These are phyloP conservation scores for Perithous albicinctus DNA, from an alignment of 2,888 invertebrate genomes.

Conservation along the genomic window DNA sequence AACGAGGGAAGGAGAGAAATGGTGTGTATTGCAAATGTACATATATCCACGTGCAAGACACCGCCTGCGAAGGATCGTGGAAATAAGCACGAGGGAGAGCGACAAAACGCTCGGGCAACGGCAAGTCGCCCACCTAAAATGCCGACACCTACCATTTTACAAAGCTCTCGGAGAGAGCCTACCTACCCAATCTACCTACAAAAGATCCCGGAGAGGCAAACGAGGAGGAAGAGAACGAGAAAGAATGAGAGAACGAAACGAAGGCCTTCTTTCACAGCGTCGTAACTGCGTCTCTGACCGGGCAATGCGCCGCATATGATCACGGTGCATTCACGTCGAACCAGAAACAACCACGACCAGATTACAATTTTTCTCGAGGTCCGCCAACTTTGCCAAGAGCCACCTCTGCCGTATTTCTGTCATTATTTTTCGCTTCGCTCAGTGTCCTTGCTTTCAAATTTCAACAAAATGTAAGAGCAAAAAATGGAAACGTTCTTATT, in stretches of 20 bases:
- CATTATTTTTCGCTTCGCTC: too few relatives aligned
- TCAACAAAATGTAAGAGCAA: not conserved
- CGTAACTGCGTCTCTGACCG: slow-evolving; percentile 31
- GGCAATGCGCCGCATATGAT: slow-evolving; percentile 15
- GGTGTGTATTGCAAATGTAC: not conserved
- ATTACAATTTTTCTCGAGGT: slow-evolving; percentile 18
- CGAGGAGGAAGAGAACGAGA: slow-evolving; percentile 15
- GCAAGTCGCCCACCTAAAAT: slow-evolving; percentile 64
- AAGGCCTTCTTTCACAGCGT: slow-evolving; percentile 50
- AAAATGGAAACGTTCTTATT: too few relatives aligned
- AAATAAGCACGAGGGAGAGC: slow-evolving; percentile 34
- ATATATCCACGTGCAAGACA: slow-evolving; percentile 7
- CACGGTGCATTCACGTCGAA: slow-evolving; percentile 21
- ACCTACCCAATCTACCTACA: slow-evolving; percentile 36
- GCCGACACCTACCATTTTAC: slow-evolving; percentile 59
- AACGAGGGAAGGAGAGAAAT: not conserved
- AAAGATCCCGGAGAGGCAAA: slow-evolving; percentile 52
- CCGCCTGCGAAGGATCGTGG: slow-evolving; percentile 6
- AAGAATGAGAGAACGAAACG: slow-evolving; percentile 38
- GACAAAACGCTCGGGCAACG: slow-evolving; percentile 51
- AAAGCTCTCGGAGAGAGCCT: too few relatives aligned
- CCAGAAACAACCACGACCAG: slow-evolving; percentile 2
- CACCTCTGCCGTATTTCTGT: slow-evolving; percentile 26
- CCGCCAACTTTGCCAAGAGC: not conserved
- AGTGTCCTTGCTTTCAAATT: too few relatives aligned